A percentile compares a stretch with the other conserved stretches of the same genome.
Evolutionary conservation across 2,113 vertebrate species (phyloP).

Genomic region (Rhadina sibilatrix): DNA sequence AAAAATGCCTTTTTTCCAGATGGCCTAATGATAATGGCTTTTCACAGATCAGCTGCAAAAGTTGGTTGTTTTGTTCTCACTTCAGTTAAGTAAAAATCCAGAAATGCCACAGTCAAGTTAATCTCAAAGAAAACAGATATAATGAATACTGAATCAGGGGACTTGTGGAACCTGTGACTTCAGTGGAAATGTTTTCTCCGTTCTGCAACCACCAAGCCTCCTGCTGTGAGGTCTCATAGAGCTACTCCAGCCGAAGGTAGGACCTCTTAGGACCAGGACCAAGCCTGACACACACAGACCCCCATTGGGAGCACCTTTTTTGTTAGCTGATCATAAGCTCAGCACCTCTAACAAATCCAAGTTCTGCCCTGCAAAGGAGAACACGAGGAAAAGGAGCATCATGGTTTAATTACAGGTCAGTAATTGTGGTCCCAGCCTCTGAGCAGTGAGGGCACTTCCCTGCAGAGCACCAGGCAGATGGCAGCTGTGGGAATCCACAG

Average conservation of each 20-base stretch:
- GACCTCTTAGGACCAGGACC: not conserved
- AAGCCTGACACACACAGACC: not conserved
- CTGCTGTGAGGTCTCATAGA: not conserved
- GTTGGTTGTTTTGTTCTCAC: conserved; percentile 40
- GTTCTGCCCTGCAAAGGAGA: not conserved
- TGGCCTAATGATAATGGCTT: conserved; percentile 42
- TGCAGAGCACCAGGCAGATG: not conserved
- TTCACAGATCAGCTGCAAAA: conserved; percentile 50
- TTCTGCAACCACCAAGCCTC: not conserved
- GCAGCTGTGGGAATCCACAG: not conserved
- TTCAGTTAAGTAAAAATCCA: conserved; percentile 34
- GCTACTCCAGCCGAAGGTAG: not conserved
- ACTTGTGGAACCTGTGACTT: not conserved
- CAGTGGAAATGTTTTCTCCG: not conserved
- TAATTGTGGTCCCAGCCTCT: not conserved
- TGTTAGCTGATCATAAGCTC: not conserved
- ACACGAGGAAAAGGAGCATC: not conserved
- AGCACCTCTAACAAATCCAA: rapidly evolving
- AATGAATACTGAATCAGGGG: not conserved
- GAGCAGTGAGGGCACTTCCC: not conserved
- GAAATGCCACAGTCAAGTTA: conserved; percentile 11
- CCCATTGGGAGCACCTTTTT: rapidly evolving
- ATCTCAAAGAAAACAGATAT: not conserved
- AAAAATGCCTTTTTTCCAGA: conserved; percentile 39
- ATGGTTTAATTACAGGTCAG: not conserved